phyloP scores from a whole-genome alignment of 2,797 vertebrate genomes.

The Orientallactaga sibirica region DNA sequence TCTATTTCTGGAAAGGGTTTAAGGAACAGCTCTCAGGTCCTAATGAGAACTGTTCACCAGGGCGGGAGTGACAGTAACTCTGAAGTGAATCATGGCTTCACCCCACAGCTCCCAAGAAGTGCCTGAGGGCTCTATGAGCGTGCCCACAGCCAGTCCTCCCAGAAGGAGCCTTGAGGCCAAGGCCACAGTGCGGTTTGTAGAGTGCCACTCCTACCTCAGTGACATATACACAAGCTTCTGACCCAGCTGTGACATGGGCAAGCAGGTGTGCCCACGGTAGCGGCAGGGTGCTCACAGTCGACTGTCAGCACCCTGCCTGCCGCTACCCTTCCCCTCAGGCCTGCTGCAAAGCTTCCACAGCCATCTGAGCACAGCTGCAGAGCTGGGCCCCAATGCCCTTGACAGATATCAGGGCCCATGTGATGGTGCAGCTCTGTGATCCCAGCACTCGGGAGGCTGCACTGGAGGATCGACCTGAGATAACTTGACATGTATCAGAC shows the following conservation, averaged over 20 bases:
- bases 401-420: neutral
- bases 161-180: neutral
- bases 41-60: neutral
- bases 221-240: neutral
- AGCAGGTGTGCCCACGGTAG: neutral
- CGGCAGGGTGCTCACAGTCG: neutral
- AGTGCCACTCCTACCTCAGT: neutral
- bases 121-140: neutral
- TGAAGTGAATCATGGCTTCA: neutral
- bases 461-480: neutral
- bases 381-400: neutral
- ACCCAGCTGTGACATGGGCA: neutral
- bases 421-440: neutral
- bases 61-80: slow-evolving; percentile 39
- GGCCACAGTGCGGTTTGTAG: neutral
- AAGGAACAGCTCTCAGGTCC: slow-evolving; percentile 56
- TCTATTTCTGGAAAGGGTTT: slow-evolving; percentile 73
- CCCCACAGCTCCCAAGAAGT: neutral
- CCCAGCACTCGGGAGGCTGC: neutral
- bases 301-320: neutral
- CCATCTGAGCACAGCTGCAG: neutral
- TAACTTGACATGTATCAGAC: neutral
- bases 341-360: too few species aligned
- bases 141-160: neutral
- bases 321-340: neutral